Evolutionary conservation across 2,797 vertebrate genomes (phyloP).

Genomic region (Prunella strophiata): DNA sequence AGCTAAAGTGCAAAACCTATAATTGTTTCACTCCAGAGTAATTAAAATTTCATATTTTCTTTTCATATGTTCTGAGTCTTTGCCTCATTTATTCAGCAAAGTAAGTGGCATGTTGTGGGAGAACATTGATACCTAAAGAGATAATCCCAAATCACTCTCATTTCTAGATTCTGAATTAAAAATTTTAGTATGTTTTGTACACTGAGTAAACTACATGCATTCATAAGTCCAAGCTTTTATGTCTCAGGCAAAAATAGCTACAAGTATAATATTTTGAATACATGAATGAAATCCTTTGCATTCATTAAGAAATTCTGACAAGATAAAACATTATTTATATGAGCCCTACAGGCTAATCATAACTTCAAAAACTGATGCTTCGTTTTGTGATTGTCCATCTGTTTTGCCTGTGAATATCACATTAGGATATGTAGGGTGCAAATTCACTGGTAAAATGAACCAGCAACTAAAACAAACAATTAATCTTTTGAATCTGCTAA

Average conservation of each 20-base stretch:
- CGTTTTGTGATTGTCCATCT: neutral
- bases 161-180: neutral
- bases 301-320: neutral
- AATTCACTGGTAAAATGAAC: neutral
- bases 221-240: neutral
- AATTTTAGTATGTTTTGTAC: neutral
- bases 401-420: neutral
- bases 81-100: neutral
- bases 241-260: neutral
- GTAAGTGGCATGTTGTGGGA: accelerated
- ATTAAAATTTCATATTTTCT: neutral
- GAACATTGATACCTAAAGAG: neutral
- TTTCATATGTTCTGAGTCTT: neutral
- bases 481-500: neutral
- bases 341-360: neutral
- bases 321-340: neutral
- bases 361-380: neutral
- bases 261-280: neutral
- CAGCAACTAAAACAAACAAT: neutral
- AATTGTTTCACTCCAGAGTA: neutral
- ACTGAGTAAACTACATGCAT: neutral
- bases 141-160: neutral
- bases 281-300: neutral
- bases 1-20: neutral
- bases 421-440: neutral